Evolutionary conservation across 2,888 invertebrate species (phyloP).

Genomic region (Lymantria dispar): DNA sequence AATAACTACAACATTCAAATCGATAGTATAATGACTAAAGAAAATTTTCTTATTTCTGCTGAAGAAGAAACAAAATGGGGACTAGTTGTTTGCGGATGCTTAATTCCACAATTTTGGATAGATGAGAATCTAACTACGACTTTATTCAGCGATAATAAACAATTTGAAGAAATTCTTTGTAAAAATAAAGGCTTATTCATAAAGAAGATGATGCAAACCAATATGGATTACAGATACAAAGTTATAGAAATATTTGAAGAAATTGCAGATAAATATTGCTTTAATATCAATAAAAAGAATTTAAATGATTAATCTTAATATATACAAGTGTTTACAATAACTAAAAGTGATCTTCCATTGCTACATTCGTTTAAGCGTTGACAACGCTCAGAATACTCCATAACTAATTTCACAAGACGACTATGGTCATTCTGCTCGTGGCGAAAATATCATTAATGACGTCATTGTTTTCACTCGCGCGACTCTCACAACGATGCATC

Average conservation of each 20-base stretch:
- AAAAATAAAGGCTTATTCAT: slow-evolving; percentile 80
- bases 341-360: too few species aligned
- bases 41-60: slow-evolving; percentile 67
- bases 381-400: too few species aligned
- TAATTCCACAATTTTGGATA: slow-evolving; percentile 77
- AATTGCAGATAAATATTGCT: slow-evolving; percentile 74
- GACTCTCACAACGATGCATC: too few species aligned
- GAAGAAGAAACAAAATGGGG: slow-evolving; percentile 78
- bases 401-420: too few species aligned
- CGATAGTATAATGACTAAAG: slow-evolving; percentile 57
- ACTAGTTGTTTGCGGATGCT: slow-evolving; percentile 79
- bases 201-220: slow-evolving; percentile 74
- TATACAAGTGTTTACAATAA: too few species aligned
- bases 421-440: too few species aligned
- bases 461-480: too few species aligned
- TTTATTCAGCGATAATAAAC: slow-evolving; percentile 68
- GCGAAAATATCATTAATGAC: too few species aligned
- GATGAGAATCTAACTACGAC: slow-evolving; percentile 71
- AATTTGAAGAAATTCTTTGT: slow-evolving; percentile 80
- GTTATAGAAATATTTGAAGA: slow-evolving; percentile 80
- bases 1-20: slow-evolving; percentile 55
- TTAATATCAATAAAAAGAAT: slow-evolving; percentile 15
- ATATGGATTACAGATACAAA: slow-evolving; percentile 72
- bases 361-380: too few species aligned
- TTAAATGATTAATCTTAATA: too few species aligned